Evolutionary conservation across 2,797 vertebrate species (phyloP).

Genomic region (Gymnothorax reevesii): DNA sequence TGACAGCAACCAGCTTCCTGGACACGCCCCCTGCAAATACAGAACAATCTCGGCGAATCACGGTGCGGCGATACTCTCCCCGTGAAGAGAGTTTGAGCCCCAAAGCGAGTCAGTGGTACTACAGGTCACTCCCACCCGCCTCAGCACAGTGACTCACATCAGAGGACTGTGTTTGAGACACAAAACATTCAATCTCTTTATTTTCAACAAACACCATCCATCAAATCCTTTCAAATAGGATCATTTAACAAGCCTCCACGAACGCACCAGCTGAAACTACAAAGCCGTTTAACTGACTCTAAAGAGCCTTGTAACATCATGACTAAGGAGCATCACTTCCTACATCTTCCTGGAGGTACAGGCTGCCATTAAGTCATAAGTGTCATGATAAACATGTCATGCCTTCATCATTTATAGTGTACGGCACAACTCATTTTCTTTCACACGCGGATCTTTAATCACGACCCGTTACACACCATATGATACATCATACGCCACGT

Average conservation of each 20-base stretch:
- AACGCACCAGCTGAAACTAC: neutral
- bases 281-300: neutral
- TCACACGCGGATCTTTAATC: neutral
- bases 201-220: conserved; percentile 12
- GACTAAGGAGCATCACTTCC: neutral
- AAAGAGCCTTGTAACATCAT: neutral
- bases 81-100: neutral
- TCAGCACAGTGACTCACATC: neutral
- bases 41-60: neutral
- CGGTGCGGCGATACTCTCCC: neutral
- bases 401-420: neutral
- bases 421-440: conserved; percentile 4
- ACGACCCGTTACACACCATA: neutral
- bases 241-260: neutral
- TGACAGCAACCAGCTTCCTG: neutral
- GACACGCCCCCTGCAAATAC: neutral
- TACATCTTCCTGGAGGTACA: neutral
- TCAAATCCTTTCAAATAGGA: conserved; percentile 6
- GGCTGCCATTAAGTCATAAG: neutral
- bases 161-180: neutral
- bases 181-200: neutral
- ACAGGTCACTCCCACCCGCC: neutral
- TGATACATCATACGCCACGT: neutral
- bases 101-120: neutral
- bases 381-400: conserved; percentile 16